Evolutionary conservation across 2,888 invertebrate genomes (phyloP), one percentile per base, ranked within the genome.

Genomic region (Zootermopsis nevadensis): DNA sequence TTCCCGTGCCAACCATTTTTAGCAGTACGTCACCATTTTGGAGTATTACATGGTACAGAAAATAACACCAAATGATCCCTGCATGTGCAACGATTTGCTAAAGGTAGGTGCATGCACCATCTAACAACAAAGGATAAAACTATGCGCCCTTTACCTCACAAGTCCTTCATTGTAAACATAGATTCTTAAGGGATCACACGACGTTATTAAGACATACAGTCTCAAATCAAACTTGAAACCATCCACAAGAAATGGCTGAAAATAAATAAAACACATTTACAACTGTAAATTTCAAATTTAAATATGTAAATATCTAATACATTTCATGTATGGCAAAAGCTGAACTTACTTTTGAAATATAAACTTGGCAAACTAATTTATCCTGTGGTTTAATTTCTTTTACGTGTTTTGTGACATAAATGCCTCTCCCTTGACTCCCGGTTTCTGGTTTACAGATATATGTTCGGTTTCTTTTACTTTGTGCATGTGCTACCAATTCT

Each of bases 161-260:
- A 98, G 91, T 1, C 98, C 98, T 90, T 98, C 98, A 87, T 97
- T 97, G 89, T 96, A 98, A 12, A 98, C 94, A 89, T 96, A 98
- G 86, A 98, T 94, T 86, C 97, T 91, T 67, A 98, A 91, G 0
- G 98, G 98, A 89, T 97, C 97, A 88, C 97, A 97, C 0, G 97
- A 96, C 0, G 98, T 97, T 85, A 98, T 95, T 42, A 98, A 91
- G 0, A 95, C 94, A 89, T 98, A 98, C 22, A 98, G 93, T 84
- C 98, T 92, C 83, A 98, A 92, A 89, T 98, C 98, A 89, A 98
- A 98, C 90, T 98, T 98, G 89, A 95, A 97, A 1, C 97, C 97
- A 88, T 98, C 97, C 30, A 98, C 95, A 76, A 98, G 91, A 86
- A 95, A 95, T 0, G 98, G 98, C 92, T 95, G 88, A 24, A 87